A percentile compares a stretch with the other conserved stretches of the same genome.
Conservation (phyloP, 2,888 invertebrate species). For the Diarsia mendica region DNA sequence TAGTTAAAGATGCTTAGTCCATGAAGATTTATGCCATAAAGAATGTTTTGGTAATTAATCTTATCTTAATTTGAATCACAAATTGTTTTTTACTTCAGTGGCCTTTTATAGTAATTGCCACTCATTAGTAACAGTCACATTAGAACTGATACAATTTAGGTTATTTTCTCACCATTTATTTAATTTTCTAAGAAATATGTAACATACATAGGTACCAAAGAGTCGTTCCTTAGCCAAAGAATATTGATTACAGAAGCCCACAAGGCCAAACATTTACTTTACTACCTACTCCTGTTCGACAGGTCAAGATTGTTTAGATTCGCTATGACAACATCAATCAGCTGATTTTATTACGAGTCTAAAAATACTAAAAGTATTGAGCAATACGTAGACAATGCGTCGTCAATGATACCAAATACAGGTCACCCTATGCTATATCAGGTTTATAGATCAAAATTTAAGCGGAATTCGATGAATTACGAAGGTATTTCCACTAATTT, state of each 20-base stretch:
- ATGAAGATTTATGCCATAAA: too few relatives aligned
- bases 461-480: not conserved
- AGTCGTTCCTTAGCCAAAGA: not conserved
- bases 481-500: not conserved
- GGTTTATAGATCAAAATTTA: not conserved
- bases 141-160: not conserved
- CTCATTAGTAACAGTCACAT: slow-evolving; percentile 2
- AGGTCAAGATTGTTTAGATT: slow-evolving; percentile 40
- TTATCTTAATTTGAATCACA: not conserved
- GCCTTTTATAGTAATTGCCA: not conserved
- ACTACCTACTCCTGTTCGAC: not conserved
- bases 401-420: slow-evolving; percentile 40
- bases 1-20: not conserved
- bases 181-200: not conserved
- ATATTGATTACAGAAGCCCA: slow-evolving; percentile 14
- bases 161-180: not conserved
- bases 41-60: too few relatives aligned
- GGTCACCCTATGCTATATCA: slow-evolving; percentile 15
- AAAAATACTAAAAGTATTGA: slow-evolving; percentile 43
- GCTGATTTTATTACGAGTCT: slow-evolving; percentile 52
- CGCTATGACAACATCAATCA: slow-evolving; percentile 54
- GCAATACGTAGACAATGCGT: slow-evolving; percentile 25
- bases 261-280: slow-evolving; percentile 25
- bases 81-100: not conserved
- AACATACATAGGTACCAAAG: not conserved